These are phyloP conservation scores for Drosophila prostipennis DNA, from an alignment of 2,888 invertebrate genomes.

Conservation along the genomic window DNA sequence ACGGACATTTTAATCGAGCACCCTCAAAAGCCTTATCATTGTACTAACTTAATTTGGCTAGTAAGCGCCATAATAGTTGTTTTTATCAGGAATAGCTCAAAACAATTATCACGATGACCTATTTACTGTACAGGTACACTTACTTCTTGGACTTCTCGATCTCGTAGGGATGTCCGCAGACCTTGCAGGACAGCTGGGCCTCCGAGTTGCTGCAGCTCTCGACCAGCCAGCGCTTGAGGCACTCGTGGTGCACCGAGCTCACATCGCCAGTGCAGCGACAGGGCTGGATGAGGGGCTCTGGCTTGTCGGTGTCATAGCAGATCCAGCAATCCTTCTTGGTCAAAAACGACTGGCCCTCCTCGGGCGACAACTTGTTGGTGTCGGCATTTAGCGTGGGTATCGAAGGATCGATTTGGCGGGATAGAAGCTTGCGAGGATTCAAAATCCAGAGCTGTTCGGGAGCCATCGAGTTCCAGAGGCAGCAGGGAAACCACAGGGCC, in stretches of 20 bases:
- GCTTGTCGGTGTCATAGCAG: slow-evolving; percentile 93
- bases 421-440: slow-evolving; percentile 94
- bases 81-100: neutral
- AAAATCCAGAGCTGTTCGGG: slow-evolving; percentile 97
- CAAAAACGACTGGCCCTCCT: slow-evolving; percentile 86
- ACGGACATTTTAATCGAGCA: neutral
- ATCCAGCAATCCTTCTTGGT: slow-evolving; percentile 94
- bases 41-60: neutral
- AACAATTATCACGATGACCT: neutral
- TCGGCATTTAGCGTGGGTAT: slow-evolving; percentile 84
- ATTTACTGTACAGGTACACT: slow-evolving; percentile 41
- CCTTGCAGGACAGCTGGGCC: slow-evolving; percentile 91
- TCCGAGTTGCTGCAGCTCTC: slow-evolving; percentile 92
- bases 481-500: slow-evolving; percentile 97
- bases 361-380: slow-evolving; percentile 82
- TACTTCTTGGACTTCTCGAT: slow-evolving; percentile 90
- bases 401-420: slow-evolving; percentile 87
- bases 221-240: slow-evolving; percentile 94
- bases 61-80: neutral
- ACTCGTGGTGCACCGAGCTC: slow-evolving; percentile 96
- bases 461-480: slow-evolving; percentile 97
- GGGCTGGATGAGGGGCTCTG: slow-evolving; percentile 94
- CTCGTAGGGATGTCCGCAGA: slow-evolving; percentile 93
- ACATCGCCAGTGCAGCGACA: slow-evolving; percentile 96
- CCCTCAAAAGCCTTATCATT: neutral